Percentiles rank a stretch among this genome's conserved stretches.
Evolutionary conservation across 2,888 invertebrate genomes (phyloP).

Genomic region (Acanthosepion esculentum): DNA sequence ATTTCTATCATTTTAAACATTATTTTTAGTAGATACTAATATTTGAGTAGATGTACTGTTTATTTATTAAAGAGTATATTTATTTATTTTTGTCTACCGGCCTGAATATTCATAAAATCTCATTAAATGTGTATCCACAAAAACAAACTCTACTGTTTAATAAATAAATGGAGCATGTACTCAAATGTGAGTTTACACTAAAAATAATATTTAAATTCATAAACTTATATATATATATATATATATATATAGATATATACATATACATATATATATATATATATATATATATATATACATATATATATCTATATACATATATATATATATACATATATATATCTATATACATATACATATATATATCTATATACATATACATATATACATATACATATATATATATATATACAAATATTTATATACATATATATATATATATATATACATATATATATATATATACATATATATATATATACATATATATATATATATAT

Average conservation of each 20-base stretch:
- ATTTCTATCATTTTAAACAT: no score
- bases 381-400: neutral
- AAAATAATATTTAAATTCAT: no score
- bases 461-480: slow-evolving; percentile 33
- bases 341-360: neutral
- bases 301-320: neutral
- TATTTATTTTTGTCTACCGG: no score
- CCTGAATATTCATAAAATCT: no score
- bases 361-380: neutral
- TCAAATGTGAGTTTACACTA: no score
- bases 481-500: neutral
- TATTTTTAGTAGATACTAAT: no score
- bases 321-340: neutral
- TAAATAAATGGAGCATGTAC: no score
- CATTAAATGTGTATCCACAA: no score
- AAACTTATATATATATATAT: no score
- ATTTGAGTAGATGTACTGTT: no score
- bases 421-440: neutral
- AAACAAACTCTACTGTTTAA: no score
- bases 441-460: slow-evolving; percentile 39
- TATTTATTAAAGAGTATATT: no score
- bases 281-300: neutral
- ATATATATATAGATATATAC: neutral
- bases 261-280: neutral
- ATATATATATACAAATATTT: neutral